Conservation (phyloP, 1,140 invertebrate species). For the Leptopilina boulardi region DNA sequence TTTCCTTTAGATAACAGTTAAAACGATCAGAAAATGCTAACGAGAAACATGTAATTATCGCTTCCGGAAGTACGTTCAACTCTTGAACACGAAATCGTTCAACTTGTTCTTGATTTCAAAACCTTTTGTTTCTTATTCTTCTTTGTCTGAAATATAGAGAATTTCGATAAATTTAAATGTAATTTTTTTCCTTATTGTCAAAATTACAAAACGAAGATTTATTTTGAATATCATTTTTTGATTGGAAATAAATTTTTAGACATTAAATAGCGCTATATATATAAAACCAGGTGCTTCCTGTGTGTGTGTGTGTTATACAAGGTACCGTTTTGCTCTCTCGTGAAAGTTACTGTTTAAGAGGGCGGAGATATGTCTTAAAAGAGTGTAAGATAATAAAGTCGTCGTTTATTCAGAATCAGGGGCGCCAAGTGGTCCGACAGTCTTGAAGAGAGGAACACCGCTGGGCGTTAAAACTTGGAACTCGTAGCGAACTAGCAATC, state of each 20-base stretch:
- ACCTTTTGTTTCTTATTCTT: too few species aligned
- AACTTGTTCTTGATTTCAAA: too few species aligned
- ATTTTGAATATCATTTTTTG: not conserved
- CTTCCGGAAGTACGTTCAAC: not conserved
- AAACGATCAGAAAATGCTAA: not conserved
- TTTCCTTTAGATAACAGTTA: not conserved
- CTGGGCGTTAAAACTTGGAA: constrained; percentile 48
- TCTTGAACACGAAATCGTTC: too few species aligned
- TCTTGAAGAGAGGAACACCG: constrained; percentile 41
- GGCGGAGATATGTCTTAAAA: constrained; percentile 42
- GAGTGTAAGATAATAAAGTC: constrained; percentile 59
- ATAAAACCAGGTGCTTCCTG: not conserved
- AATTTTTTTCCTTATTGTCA: too few species aligned
- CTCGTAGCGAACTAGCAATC: constrained; percentile 47
- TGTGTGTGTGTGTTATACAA: too few species aligned
- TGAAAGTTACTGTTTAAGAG: constrained; percentile 44
- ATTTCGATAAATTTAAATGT: too few species aligned
- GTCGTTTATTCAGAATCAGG: constrained; percentile 58
- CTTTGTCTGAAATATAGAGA: not conserved
- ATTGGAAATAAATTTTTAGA: not conserved
- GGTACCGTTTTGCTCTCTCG: constrained; percentile 40
- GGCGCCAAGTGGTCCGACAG: constrained; percentile 58
- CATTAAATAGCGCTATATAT: not conserved
- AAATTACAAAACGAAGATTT: too few species aligned
- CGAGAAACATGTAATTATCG: constrained; percentile 16